Evolutionary conservation across 2,888 invertebrate species (phyloP).

Genomic region (Corythucha ciliata): DNA sequence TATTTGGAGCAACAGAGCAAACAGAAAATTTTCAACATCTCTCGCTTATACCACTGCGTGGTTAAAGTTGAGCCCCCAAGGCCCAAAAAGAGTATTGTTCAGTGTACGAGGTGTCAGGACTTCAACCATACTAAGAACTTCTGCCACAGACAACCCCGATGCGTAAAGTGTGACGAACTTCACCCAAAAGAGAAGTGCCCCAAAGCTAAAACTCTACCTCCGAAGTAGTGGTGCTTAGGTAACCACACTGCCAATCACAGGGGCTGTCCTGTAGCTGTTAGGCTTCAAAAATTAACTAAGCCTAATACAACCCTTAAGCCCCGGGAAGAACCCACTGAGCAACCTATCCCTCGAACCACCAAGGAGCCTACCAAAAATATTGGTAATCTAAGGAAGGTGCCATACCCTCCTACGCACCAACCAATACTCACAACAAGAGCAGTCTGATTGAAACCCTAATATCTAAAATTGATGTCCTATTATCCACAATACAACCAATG

Average conservation of each 20-base stretch:
- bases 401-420: too few species aligned
- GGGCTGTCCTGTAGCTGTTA: conserved; percentile 2
- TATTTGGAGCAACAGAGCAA: conserved; percentile 6
- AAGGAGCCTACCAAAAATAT: too few species aligned
- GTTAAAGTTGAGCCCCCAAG: not conserved
- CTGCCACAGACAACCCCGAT: conserved; percentile 2
- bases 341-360: too few species aligned
- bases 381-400: too few species aligned
- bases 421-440: not conserved
- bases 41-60: conserved; percentile 7
- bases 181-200: conserved; percentile 5
- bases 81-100: not conserved
- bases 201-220: not conserved
- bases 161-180: conserved; percentile 8
- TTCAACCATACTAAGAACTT: conserved; percentile 9
- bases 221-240: conserved; percentile 2
- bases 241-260: not conserved
- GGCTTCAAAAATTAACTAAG: conserved; percentile 7
- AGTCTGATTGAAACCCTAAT: not conserved
- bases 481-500: conserved; percentile 6
- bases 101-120: conserved; percentile 8
- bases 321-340: too few species aligned
- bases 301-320: too few species aligned
- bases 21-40: conserved; percentile 4
- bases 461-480: conserved; percentile 1